phyloP scores from a whole-genome alignment of 2,797 vertebrate genomes.

The Sphaeramia orbicularis region DNA sequence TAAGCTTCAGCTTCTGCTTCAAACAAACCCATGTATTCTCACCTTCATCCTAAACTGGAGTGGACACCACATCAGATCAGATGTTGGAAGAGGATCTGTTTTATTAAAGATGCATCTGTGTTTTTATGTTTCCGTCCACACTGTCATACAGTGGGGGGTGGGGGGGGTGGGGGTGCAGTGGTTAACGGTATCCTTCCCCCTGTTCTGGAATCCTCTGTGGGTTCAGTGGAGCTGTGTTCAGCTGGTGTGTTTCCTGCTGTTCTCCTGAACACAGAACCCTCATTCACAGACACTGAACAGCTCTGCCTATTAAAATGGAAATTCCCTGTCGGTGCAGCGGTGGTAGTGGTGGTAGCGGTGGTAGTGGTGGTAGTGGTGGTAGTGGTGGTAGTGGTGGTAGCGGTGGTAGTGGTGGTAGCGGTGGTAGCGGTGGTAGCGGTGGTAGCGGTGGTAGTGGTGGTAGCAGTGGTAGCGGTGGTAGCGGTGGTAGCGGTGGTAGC shows the following conservation, averaged over 20 bases:
- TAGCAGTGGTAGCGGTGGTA: no score
- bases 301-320: slow-evolving; percentile 91
- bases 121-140: slow-evolving; percentile 34
- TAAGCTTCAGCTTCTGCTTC: no score
- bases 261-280: slow-evolving; percentile 84
- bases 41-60: slow-evolving; percentile 29
- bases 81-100: slow-evolving; percentile 47
- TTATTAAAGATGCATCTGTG: slow-evolving; percentile 38
- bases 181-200: slow-evolving; percentile 78
- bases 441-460: no score
- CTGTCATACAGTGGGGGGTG: slow-evolving; percentile 41
- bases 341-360: no score
- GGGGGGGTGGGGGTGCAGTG: slow-evolving; percentile 45
- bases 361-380: no score
- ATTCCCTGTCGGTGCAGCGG: slow-evolving; percentile 83
- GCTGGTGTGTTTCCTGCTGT: slow-evolving; percentile 84
- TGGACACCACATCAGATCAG: slow-evolving; percentile 59
- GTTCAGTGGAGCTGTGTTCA: slow-evolving; percentile 85
- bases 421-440: no score
- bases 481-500: no score
- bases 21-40: slow-evolving; percentile 26
- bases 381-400: no score
- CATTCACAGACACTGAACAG: slow-evolving; percentile 83
- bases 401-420: no score
- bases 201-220: slow-evolving; percentile 81